Base-by-base conservation (phyloP, 2,797 vertebrate genomes). In the Sebastes oblongus region DNA sequence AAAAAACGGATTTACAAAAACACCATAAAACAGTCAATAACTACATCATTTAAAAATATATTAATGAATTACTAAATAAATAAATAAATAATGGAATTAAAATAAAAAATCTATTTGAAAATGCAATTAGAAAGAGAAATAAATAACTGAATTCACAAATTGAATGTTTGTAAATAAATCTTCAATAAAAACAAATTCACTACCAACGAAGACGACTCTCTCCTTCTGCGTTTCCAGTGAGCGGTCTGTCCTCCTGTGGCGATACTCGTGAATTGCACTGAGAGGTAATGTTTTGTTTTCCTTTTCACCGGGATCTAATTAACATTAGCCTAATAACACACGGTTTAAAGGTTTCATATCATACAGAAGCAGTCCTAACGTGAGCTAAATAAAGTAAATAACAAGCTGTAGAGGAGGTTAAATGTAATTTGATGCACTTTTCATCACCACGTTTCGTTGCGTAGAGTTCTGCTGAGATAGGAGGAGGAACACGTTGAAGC, bases 201-300 rank as follows among this genome's bases (percentile, higher is more conserved):
- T 16, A 46, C 39, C 39, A 27, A 50, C 0, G 27, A 67, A 52
- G 65, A 67, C 25, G 6, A 5, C 9, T 10, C 16, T 29, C 42
- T 55, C 3, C 50, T 8, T 78, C 68, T 54, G 1, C 18, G n/a
- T 27, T 62, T 64, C n/a, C 32, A 8, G 32, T 4, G 3, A 3
- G 34, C 3, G 65, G 1, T 55, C n/a, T 27, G 74, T 27, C 86
- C 10, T n/a, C 92, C 77, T 32, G 75, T 29, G 89, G 77, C 8
- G 3, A 18, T 8, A 20, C 3, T 1, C 0, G 8, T 0, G 52
- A 69, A 76, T 2, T 18, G 5, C 65, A 36, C 1, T 0, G 1
- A 66, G 18, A 46, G 39, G 2, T 4, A 1, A 1, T 27, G 1
- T 4, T 20, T 65, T 42, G 13, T 50, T 9, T 65, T 9, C 9